Evolutionary conservation across 2,113 vertebrate species (phyloP).

Genomic region (Ivindomyrus marchei): DNA sequence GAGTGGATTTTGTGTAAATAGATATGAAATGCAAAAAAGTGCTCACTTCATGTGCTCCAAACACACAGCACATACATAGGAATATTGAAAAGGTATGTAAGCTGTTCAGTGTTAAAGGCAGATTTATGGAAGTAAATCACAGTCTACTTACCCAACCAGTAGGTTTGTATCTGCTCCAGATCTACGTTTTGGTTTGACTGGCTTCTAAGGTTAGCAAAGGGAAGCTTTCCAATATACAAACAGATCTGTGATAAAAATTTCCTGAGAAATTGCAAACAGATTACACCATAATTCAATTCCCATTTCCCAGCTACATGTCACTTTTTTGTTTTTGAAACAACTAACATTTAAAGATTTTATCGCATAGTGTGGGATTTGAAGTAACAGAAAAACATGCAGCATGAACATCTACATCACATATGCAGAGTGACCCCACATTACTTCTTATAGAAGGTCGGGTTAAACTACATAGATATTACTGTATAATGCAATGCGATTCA

Average conservation of each 20-base stretch:
- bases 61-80: background rate
- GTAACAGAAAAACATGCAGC: background rate
- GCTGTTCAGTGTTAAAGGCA: background rate
- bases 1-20: background rate
- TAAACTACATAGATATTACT: background rate
- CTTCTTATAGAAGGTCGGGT: background rate
- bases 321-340: conserved; percentile 39
- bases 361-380: background rate
- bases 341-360: conserved; percentile 5
- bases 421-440: background rate
- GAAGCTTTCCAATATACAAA: conserved; percentile 39
- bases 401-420: background rate
- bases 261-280: conserved; percentile 57
- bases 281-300: conserved; percentile 40
- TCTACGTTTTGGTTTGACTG: conserved; percentile 35
- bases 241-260: conserved; percentile 53
- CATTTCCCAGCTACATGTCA: conserved; percentile 44
- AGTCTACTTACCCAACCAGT: background rate
- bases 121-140: background rate
- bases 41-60: background rate
- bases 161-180: background rate
- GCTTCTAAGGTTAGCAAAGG: conserved; percentile 32
- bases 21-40: background rate
- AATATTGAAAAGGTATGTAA: background rate
- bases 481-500: background rate